Evolutionary conservation across 53 echinoderm and acorn worm species (phyloP).

Genomic region (Glandiceps talaboti): DNA sequence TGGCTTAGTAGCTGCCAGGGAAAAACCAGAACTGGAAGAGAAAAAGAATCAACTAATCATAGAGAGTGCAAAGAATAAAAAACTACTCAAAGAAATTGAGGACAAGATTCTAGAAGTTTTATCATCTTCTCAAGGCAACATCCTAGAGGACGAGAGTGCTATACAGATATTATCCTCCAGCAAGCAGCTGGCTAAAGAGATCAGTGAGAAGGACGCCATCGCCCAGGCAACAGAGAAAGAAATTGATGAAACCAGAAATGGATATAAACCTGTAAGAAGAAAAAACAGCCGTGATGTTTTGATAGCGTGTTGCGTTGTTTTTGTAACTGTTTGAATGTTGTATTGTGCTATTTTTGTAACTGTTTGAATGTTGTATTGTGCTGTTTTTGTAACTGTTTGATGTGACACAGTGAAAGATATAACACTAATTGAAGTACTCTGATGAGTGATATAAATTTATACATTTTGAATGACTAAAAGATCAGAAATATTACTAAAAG

Average conservation of each 20-base stretch:
- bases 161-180: slow-evolving; percentile 83
- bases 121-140: slow-evolving; percentile 79
- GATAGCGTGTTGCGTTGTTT: too few species aligned
- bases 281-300: too few species aligned
- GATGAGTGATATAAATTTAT: too few species aligned
- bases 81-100: slow-evolving; percentile 82
- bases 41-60: slow-evolving; percentile 85
- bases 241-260: slow-evolving; percentile 93
- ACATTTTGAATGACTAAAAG: too few species aligned
- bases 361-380: too few species aligned
- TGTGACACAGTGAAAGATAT: too few species aligned
- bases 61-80: slow-evolving; percentile 66
- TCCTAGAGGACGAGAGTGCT: slow-evolving; percentile 89
- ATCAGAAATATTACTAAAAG: too few species aligned
- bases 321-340: too few species aligned
- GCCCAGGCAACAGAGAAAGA: slow-evolving; percentile 85
- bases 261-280: slow-evolving; percentile 94
- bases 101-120: slow-evolving; percentile 83
- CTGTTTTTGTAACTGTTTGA: too few species aligned
- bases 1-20: slow-evolving; percentile 68
- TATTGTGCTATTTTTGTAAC: too few species aligned
- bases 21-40: slow-evolving; percentile 84
- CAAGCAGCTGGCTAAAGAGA: slow-evolving; percentile 79
- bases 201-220: slow-evolving; percentile 79
- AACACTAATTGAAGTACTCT: too few species aligned